Evolutionary conservation across 2,888 invertebrate genomes (phyloP).

Genomic region (Yponomeuta sedellus): DNA sequence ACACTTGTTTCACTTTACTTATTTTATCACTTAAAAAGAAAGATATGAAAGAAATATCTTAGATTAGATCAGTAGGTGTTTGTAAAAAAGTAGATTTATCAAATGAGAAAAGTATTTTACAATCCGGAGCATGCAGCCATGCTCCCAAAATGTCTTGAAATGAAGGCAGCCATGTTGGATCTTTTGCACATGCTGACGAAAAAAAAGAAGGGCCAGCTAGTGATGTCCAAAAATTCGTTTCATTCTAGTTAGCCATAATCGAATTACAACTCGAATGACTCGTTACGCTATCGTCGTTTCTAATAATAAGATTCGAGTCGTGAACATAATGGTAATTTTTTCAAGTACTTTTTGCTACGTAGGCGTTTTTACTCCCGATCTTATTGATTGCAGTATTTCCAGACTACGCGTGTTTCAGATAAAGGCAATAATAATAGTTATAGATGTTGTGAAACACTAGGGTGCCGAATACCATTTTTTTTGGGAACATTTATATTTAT

Average conservation of each 20-base stretch:
- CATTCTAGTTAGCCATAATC: neutral
- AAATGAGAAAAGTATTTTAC: slow-evolving; percentile 39
- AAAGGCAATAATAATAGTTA: too few relatives aligned
- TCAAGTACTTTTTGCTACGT: too few relatives aligned
- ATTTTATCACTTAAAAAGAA: slow-evolving; percentile 51
- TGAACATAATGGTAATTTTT: too few relatives aligned
- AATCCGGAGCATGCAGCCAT: slow-evolving; percentile 57
- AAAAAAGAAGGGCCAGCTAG: slow-evolving; percentile 42
- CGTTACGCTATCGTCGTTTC: too few relatives aligned
- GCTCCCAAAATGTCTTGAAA: slow-evolving; percentile 57
- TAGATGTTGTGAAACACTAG: too few relatives aligned
- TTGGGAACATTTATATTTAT: too few relatives aligned
- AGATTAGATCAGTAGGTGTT: slow-evolving; percentile 36
- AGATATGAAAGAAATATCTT: slow-evolving; percentile 41
- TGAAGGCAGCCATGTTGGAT: slow-evolving; percentile 70
- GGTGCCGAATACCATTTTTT: too few relatives aligned
- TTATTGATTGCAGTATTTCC: too few relatives aligned
- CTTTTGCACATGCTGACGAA: slow-evolving; percentile 55
- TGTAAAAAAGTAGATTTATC: slow-evolving; percentile 36
- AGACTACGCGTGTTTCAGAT: too few relatives aligned
- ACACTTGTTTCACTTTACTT: slow-evolving; percentile 56
- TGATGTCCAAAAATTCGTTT: slow-evolving; percentile 44
- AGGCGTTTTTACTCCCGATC: too few relatives aligned
- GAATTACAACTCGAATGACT: neutral
- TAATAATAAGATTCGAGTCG: too few relatives aligned